These are phyloP conservation scores for Sciurus vulgaris DNA, from an alignment of 2,797 vertebrate species.

Conservation along the genomic window DNA sequence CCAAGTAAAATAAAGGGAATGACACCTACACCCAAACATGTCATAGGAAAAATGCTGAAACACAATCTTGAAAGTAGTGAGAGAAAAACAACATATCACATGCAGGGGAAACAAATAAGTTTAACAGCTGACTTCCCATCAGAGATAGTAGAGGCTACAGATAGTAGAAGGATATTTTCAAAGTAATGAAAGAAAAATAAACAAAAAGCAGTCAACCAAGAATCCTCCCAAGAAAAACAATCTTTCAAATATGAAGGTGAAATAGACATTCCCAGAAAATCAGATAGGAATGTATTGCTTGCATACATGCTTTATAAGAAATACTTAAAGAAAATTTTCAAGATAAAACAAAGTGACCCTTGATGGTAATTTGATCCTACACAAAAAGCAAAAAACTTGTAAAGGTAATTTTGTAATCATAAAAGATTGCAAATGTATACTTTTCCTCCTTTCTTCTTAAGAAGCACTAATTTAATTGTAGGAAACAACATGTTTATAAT, in stretches of 20 bases:
- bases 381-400: background rate
- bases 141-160: background rate
- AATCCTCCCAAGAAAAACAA: constrained; percentile 32
- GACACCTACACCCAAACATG: background rate
- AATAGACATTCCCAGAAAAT: background rate
- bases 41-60: constrained; percentile 53
- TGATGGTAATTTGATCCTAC: background rate
- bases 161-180: background rate
- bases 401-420: constrained; percentile 34
- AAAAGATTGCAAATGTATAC: background rate
- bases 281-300: constrained; percentile 12
- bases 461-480: constrained; percentile 21
- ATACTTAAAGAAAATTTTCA: background rate
- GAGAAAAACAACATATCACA: constrained; percentile 34
- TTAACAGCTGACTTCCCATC: background rate
- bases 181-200: constrained; percentile 2
- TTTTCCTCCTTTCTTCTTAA: constrained; percentile 9
- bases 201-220: background rate
- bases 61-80: background rate
- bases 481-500: constrained; percentile 27
- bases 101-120: background rate
- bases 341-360: background rate
- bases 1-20: constrained; percentile 34
- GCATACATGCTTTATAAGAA: background rate
- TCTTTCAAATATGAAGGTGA: constrained; percentile 43